Conservation (phyloP, 2,113 vertebrate species). For the Oreotrochilus melanogaster region DNA sequence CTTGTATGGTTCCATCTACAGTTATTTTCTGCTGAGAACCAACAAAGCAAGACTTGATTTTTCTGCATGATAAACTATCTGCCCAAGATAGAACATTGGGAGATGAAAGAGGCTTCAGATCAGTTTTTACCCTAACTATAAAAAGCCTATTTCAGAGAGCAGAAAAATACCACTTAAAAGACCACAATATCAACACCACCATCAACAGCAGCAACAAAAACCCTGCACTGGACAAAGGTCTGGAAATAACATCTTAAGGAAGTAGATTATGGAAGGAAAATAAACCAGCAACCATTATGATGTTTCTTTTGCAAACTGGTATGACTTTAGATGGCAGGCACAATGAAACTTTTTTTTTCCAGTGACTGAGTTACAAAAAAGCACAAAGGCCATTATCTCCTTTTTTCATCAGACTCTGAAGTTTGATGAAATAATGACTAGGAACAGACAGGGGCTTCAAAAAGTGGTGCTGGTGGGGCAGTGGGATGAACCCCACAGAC, state of each 20-base stretch:
- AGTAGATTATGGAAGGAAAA: neutral
- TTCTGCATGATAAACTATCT: neutral
- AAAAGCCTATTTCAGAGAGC: neutral
- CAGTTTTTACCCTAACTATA: neutral
- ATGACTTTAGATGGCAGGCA: neutral
- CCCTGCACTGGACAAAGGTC: neutral
- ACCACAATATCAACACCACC: neutral
- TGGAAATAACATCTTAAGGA: neutral
- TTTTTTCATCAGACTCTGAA: neutral
- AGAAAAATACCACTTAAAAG: neutral
- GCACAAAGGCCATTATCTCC: neutral
- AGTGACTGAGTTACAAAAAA: neutral
- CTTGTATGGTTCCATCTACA: neutral
- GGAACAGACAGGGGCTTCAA: neutral
- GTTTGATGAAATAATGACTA: neutral
- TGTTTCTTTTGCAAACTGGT: neutral
- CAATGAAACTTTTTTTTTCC: neutral
- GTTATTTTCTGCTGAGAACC: neutral
- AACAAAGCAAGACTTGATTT: neutral
- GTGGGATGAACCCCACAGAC: rapidly evolving
- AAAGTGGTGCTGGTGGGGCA: neutral
- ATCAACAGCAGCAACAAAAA: neutral
- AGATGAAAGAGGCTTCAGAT: neutral
- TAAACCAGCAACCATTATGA: neutral
- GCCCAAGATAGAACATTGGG: neutral